phyloP scores from a whole-genome alignment of 1,140 invertebrate genomes.

The Chionoecetes opilio region DNA sequence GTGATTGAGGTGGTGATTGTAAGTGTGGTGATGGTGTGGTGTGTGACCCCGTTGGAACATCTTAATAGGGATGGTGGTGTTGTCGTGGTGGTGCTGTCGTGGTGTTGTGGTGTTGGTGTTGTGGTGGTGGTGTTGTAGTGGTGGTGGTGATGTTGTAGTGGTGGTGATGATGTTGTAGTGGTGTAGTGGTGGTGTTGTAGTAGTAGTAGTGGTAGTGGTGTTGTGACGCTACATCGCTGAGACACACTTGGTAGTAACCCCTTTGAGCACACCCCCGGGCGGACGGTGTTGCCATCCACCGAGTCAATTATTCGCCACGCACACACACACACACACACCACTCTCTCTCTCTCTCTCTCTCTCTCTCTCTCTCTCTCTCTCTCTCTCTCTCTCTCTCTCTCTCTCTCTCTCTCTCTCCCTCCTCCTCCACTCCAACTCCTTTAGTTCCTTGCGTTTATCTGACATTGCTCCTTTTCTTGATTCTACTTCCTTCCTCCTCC shows the following conservation, averaged over 20 bases:
- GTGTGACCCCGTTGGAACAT: background rate
- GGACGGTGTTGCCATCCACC: background rate
- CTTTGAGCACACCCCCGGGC: constrained; percentile 13
- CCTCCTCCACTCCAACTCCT: background rate
- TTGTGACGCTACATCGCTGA: background rate
- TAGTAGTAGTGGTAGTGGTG: background rate
- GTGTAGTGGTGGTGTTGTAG: background rate
- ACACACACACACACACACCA: background rate
- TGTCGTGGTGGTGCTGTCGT: too few relatives aligned
- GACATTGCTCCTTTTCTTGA: background rate
- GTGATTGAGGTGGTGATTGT: background rate
- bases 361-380: background rate
- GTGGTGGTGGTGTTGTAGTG: background rate
- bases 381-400: background rate
- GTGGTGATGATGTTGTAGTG: background rate
- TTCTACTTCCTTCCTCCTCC: background rate
- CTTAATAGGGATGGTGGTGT: background rate
- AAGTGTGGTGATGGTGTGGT: background rate
- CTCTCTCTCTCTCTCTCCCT: background rate
- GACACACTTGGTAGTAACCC: constrained; percentile 2
- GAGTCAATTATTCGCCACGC: constrained; percentile 24
- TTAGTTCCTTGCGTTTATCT: background rate
- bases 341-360: background rate
- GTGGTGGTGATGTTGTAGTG: background rate
- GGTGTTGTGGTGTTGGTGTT: too few relatives aligned